These are phyloP conservation scores for Leptoteleia sp. DNA, from an alignment of 1,140 invertebrate genomes.

Conservation along the genomic window DNA sequence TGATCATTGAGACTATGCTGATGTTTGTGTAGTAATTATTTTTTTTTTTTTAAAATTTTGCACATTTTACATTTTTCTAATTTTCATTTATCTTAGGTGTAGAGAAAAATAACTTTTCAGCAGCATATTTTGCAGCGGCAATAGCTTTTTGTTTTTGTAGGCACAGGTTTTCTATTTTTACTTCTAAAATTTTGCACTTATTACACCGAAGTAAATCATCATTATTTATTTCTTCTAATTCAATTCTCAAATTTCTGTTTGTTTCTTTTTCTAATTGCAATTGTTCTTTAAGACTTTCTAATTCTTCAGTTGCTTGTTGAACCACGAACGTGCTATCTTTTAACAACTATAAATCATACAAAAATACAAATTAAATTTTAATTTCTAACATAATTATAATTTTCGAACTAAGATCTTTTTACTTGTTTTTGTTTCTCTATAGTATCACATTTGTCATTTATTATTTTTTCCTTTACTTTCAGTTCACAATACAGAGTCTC, in stretches of 20 bases:
- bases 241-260: constrained; percentile 37
- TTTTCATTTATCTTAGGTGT: too few species aligned
- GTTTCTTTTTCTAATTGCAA: constrained; percentile 60
- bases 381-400: too few species aligned
- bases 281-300: constrained; percentile 63
- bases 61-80: too few species aligned
- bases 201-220: constrained; percentile 41
- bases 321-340: constrained; percentile 67
- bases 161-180: constrained; percentile 44
- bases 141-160: constrained; percentile 66
- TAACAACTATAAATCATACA: constrained; percentile 61
- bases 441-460: constrained; percentile 67
- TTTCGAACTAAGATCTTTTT: constrained; percentile 5
- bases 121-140: constrained; percentile 61
- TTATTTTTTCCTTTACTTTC: constrained; percentile 71
- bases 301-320: constrained; percentile 65
- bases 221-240: constrained; percentile 12
- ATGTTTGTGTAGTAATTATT: too few species aligned
- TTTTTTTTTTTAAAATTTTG: too few species aligned
- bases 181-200: constrained; percentile 43
- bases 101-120: constrained; percentile 58
- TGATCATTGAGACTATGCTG: too few species aligned
- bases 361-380: background rate
- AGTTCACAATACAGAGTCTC: constrained; percentile 67
- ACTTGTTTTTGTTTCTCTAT: constrained; percentile 71